These are phyloP conservation scores for Alethe diademata DNA, from an alignment of 2,113 vertebrate genomes.

Conservation along the genomic window DNA sequence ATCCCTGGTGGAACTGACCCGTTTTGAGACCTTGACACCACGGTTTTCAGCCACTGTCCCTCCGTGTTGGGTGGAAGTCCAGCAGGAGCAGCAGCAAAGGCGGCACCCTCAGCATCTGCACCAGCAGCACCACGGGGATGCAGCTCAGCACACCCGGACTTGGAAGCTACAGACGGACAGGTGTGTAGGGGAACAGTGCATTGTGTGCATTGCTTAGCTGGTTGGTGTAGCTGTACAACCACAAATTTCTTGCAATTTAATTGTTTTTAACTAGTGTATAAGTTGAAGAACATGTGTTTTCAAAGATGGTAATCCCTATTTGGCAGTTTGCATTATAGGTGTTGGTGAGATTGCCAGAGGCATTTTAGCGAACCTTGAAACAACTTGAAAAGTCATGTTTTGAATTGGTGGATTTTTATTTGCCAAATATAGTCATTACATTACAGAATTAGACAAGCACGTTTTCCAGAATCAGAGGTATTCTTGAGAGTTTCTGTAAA, in stretches of 20 bases:
- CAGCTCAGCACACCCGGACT: constrained; percentile 95
- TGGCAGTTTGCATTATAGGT: not conserved
- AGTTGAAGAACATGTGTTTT: not conserved
- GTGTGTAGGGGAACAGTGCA: constrained; percentile 34
- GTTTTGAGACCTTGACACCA: constrained; percentile 95
- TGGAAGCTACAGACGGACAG: constrained; percentile 97
- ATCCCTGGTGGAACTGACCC: constrained; percentile 93
- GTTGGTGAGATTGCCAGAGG: not conserved
- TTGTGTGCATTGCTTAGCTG: not conserved
- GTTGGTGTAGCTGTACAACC: not conserved
- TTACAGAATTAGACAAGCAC: not conserved
- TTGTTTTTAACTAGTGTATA: not conserved
- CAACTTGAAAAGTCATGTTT: not conserved
- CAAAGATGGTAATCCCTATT: not conserved
- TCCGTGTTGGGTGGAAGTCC: constrained; percentile 97
- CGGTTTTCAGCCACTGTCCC: constrained; percentile 97
- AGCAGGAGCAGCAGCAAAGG: constrained; percentile 97
- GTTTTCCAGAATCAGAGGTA: not conserved
- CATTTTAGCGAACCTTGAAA: not conserved
- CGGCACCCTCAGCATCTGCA: constrained; percentile 96
- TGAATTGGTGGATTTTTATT: not conserved
- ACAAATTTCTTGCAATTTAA: not conserved
- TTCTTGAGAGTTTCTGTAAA: not conserved
- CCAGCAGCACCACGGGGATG: constrained; percentile 97
- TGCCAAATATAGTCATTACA: not conserved